Base-by-base conservation (phyloP, 2,888 invertebrate genomes). In the Dolichomitus sp. region DNA sequence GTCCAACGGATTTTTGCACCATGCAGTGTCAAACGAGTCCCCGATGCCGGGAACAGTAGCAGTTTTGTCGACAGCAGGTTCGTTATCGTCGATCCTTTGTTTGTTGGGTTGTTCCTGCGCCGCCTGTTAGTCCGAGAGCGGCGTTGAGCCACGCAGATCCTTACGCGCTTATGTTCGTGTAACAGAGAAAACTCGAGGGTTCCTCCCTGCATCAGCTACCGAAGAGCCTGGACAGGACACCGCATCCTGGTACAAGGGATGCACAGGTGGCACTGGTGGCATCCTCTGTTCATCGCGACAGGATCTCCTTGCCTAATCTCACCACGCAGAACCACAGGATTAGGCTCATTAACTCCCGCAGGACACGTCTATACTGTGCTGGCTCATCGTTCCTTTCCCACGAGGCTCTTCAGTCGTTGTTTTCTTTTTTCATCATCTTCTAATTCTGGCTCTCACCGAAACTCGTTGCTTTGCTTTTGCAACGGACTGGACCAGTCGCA, bases 321-420 rank as follows among this genome's bases (percentile, higher is more conserved):
- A 75, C 88, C 87, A 84, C 84, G 84, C 83, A 81, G 87, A 84
- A 84, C 86, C 87, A 80, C 88, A 85, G 90, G 92, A 93, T 92
- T 91, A 90, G 89, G 87, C 91, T 93, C 92, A 90, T 93, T 93
- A 93, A 93, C 92, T 92, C 89, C 80, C 83, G 76, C 84, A 75
- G 83, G 79, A 84, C 85, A 84, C 81, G 65, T 76, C 78, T 57
- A 57, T 65, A 50, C 66, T 19, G 66, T 63, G n/a, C 77, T 57
- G 68, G 42, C 63, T 78, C 79, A 40, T 7, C 33, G 48, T 79
- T 70, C 83, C 85, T 88, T 90, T 89, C 89, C 87, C 90, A 90
- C 89, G 89, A 87, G 78, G 73, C 80, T 84, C 76, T 70, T 52
- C 45, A 42, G 50, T 54, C 52, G 52, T 40, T 74, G 30, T 68